These are phyloP conservation scores for Chirona hameri DNA, from an alignment of 2,888 invertebrate genomes.

Conservation along the genomic window DNA sequence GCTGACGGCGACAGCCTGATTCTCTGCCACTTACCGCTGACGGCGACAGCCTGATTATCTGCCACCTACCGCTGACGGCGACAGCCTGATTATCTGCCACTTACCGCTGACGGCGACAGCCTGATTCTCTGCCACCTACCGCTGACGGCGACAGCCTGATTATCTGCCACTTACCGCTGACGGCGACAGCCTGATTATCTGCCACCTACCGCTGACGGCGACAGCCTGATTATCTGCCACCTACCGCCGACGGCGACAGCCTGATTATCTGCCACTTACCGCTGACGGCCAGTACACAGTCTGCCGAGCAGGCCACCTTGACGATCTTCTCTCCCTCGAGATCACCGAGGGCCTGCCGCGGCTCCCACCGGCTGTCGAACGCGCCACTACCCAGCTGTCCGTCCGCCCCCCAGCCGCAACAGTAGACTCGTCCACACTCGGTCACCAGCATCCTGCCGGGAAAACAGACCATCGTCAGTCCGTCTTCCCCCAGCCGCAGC, in stretches of 20 bases:
- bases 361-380: slow-evolving; percentile 55
- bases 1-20: too few relatives aligned
- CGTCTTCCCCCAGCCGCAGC: slow-evolving; percentile 93
- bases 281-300: slow-evolving; percentile 81
- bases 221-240: background rate
- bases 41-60: too few relatives aligned
- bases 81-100: too few relatives aligned
- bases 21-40: too few relatives aligned
- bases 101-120: too few relatives aligned
- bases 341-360: slow-evolving; percentile 67
- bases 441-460: slow-evolving; percentile 66
- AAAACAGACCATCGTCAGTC: slow-evolving; percentile 47
- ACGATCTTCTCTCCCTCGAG: slow-evolving; percentile 74
- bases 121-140: too few relatives aligned
- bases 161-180: background rate
- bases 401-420: slow-evolving; percentile 92
- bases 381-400: slow-evolving; percentile 85
- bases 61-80: too few relatives aligned
- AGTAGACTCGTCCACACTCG: slow-evolving; percentile 71
- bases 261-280: background rate
- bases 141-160: background rate
- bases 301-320: slow-evolving; percentile 72
- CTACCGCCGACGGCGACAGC: background rate
- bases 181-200: background rate
- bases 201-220: background rate